A percentile compares a stretch with the other conserved stretches of the same genome.
Conservation (phyloP, 92 coral and sea anemone species). For the Meandrina meandrites region DNA sequence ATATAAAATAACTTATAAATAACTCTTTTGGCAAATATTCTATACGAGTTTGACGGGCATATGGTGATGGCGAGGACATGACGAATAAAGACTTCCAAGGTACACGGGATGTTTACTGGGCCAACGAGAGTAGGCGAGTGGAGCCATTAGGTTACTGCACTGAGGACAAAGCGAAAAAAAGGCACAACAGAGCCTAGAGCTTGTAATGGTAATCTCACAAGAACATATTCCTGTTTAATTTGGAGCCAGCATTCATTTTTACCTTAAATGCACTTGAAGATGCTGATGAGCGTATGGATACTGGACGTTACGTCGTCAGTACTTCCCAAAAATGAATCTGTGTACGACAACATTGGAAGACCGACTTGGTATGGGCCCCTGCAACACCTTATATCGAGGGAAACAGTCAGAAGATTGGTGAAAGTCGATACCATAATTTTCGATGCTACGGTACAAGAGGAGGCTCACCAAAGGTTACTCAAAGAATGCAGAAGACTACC, state of each 20-base stretch:
- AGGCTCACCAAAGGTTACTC: constrained; percentile 36
- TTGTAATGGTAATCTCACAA: constrained; percentile 1
- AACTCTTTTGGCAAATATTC: neutral
- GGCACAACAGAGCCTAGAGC: constrained; percentile 9
- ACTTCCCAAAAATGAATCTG: constrained; percentile 39
- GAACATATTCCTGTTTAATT: constrained; percentile 29
- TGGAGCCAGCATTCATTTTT: constrained; percentile 49
- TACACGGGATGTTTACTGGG: constrained; percentile 46
- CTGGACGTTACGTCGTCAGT: constrained; percentile 42
- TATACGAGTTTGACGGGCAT: constrained; percentile 51
- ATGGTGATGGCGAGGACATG: constrained; percentile 36
- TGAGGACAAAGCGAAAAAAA: constrained; percentile 21
- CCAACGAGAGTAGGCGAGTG: constrained; percentile 39
- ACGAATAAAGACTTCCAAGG: constrained; percentile 14
- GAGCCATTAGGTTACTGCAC: neutral
- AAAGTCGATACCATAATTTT: neutral
- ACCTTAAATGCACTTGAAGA: constrained; percentile 44
- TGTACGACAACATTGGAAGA: constrained; percentile 44
- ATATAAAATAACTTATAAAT: no score
- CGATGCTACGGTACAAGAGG: neutral
- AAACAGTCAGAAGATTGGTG: constrained; percentile 52
- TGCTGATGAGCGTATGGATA: constrained; percentile 53
- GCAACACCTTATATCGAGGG: no score
- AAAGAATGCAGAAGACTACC: constrained; percentile 17
- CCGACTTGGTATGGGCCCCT: constrained; percentile 46